Evolutionary conservation across 2,888 invertebrate genomes (phyloP).

Genomic region (Dromius quadrimaculatus): DNA sequence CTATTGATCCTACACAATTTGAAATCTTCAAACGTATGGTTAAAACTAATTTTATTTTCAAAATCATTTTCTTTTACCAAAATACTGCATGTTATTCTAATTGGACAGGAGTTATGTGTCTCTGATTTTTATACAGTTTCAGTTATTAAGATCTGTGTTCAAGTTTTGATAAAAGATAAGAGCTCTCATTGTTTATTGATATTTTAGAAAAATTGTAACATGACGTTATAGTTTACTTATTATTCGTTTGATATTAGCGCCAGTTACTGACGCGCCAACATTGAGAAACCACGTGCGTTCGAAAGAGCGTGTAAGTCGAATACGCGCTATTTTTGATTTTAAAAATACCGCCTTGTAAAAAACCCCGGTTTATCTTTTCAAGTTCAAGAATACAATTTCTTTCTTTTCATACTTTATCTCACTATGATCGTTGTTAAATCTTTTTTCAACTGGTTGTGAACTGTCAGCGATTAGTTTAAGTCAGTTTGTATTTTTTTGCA

Average conservation of each 20-base stretch:
- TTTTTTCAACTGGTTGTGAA: not conserved
- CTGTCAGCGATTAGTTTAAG: not conserved
- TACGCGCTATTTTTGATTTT: not conserved
- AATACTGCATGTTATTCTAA: too few relatives aligned
- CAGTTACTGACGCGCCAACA: slow-evolving; percentile 43
- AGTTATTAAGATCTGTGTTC: slow-evolving; percentile 25
- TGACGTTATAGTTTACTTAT: slow-evolving; percentile 28
- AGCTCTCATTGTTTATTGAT: not conserved
- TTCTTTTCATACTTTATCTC: slow-evolving; percentile 7
- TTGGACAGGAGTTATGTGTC: too few relatives aligned
- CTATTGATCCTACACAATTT: too few relatives aligned
- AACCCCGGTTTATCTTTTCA: slow-evolving; percentile 16
- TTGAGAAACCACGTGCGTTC: slow-evolving; percentile 43
- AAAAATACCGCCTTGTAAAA: slow-evolving; percentile 3
- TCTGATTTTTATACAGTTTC: too few relatives aligned
- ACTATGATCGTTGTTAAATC: not conserved
- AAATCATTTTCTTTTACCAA: too few relatives aligned
- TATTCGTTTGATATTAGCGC: slow-evolving; percentile 16
- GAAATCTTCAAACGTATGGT: too few relatives aligned
- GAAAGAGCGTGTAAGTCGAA: slow-evolving; percentile 15
- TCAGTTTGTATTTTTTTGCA: too few relatives aligned
- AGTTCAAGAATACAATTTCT: slow-evolving; percentile 12
- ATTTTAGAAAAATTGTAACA: slow-evolving; percentile 5
- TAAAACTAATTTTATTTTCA: too few relatives aligned
- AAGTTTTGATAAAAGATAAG: slow-evolving; percentile 26